phyloP scores from a whole-genome alignment of 1,140 invertebrate species.

The Drosophila ogumai region DNA sequence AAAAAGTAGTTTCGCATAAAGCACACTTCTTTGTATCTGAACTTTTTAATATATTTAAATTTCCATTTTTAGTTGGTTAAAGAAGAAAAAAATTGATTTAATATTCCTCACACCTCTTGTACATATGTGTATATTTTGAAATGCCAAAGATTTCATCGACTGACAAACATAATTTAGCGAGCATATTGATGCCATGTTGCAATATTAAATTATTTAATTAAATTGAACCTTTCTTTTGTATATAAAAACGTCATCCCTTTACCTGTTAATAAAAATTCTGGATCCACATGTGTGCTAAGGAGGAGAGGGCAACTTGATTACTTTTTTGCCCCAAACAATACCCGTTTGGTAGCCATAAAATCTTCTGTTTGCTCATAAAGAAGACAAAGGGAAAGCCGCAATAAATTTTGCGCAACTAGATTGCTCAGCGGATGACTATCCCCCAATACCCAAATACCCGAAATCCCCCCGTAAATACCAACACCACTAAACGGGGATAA shows the following conservation, averaged over 20 bases:
- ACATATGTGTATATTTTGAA: too few species aligned
- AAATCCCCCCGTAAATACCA: constrained; percentile 17
- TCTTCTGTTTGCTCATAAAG: constrained; percentile 41
- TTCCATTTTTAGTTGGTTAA: not conserved
- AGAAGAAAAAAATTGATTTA: not conserved
- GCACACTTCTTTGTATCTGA: not conserved
- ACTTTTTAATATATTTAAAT: not conserved
- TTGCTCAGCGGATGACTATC: constrained; percentile 50
- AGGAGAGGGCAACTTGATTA: constrained; percentile 18
- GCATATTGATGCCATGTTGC: not conserved
- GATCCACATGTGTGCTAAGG: not conserved
- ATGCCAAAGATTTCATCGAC: fast-evolving
- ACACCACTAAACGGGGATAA: constrained; percentile 23
- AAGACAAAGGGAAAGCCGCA: constrained; percentile 71
- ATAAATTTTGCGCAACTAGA: constrained; percentile 77
- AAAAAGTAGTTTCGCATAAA: too few species aligned
- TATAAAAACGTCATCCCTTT: not conserved
- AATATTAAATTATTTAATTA: not conserved
- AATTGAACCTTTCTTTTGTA: not conserved
- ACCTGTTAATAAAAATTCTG: constrained; percentile 9
- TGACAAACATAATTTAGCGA: not conserved
- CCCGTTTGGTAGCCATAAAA: constrained; percentile 23
- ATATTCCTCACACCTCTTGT: not conserved
- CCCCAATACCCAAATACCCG: constrained; percentile 3
- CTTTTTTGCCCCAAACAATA: constrained; percentile 17